Base-by-base conservation (phyloP, 2,888 invertebrate genomes). In the Agrenia bidenticulata region DNA sequence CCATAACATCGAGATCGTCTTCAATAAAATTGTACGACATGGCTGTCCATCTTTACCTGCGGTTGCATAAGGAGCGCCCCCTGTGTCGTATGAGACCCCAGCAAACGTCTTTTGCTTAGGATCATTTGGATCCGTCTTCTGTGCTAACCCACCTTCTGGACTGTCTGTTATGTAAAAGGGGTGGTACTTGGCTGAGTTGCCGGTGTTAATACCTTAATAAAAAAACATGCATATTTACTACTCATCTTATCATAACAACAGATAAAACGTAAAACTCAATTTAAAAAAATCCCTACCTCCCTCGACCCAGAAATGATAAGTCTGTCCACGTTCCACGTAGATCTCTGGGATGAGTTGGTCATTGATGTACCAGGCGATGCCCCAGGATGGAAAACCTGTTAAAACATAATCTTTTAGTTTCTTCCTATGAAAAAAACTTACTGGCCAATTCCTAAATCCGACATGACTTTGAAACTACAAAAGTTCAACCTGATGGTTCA, bases 141-240 rank as follows among this genome's bases (percentile, higher is more conserved):
- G 92, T 0, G 89, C 90, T 77, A 87, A 90, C 1, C 94, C 94
- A 26, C 94, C 94, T 79, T 92, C 91, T 0, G 85, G 82, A 1
- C 89, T 92, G 79, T 89, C 89, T 42, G 92, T 92, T 77, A 94
- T 93, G 81, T 94, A 94, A 79, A 94, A 87, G 13, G 94, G 94
- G 82, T 94, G 94, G 80, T 90, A 94, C 84, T 86, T 87, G 19
- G 91, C 90, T 1, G 90, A 89, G 79, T 91, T 89, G 27, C 88
- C 85, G 59, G 86, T 83, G 78, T 93, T 89, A 73, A 88, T 86
- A 9, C 92, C 80, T 80, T 19, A 50, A 1, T 9, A 32, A 19
- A 13, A 19, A 45, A 45, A 21, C 19, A 57, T 21, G 15, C n/a
- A 55, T 39, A 39, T 11, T 39, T 15, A 11, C 15, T 39, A 39